phyloP scores from a whole-genome alignment of 1,140 invertebrate species.

The Drosophila nebulosa region DNA sequence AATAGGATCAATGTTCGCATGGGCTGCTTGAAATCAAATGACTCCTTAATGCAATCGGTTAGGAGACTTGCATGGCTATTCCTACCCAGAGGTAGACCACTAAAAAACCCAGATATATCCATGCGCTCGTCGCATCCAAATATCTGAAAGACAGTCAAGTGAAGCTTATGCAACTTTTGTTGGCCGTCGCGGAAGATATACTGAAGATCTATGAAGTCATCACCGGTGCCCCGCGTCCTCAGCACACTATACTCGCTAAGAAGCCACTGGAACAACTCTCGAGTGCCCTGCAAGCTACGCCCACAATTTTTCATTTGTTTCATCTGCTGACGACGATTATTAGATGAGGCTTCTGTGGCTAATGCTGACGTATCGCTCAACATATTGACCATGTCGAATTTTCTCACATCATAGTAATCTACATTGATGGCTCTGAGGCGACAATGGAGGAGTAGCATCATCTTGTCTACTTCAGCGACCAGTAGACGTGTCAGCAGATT shows the following conservation, averaged over 20 bases:
- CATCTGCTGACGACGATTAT: background rate
- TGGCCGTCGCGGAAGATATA: conserved; percentile 28
- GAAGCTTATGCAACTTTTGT: conserved; percentile 18
- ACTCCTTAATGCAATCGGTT: conserved; percentile 60
- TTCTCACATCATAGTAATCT: conserved; percentile 61
- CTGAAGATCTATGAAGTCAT: conserved; percentile 60
- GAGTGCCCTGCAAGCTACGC: conserved; percentile 32
- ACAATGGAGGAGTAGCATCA: conserved; percentile 17
- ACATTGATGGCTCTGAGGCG: conserved; percentile 42
- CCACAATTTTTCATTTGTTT: background rate
- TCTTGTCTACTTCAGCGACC: conserved; percentile 53
- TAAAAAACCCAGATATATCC: conserved; percentile 53
- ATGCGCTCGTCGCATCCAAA: conserved; percentile 40
- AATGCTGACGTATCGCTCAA: too few species aligned
- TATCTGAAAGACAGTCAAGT: conserved; percentile 48
- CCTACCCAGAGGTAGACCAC: conserved; percentile 16
- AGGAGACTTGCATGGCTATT: conserved; percentile 27
- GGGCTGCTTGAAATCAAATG: conserved; percentile 33
- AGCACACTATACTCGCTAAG: conserved; percentile 38
- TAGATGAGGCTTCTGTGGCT: background rate
- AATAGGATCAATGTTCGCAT: conserved; percentile 44
- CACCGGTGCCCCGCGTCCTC: conserved; percentile 30
- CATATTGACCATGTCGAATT: conserved; percentile 67
- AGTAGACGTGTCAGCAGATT: conserved; percentile 49
- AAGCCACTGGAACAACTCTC: conserved; percentile 62